Evolutionary conservation across 2,888 invertebrate species (phyloP), one percentile per base, ranked within the genome.

Genomic region (Ommatoiulus sabulosus): DNA sequence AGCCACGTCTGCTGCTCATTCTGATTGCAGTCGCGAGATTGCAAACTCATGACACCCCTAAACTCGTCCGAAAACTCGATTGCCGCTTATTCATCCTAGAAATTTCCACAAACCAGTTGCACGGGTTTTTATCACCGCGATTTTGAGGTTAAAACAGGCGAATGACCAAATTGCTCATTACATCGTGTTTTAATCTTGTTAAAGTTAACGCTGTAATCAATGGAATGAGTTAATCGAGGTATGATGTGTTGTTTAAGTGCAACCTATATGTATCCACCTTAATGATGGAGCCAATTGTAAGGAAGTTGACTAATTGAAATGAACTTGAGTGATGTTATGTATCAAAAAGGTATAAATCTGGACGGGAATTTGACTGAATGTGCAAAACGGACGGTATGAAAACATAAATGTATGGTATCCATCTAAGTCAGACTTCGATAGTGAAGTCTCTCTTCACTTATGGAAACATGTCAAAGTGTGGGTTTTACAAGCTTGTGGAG

Each of bases 311-410:
- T 72, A 8, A 72, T 72, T 8, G 72, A 24, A 72, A 8, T 43
- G 15, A 43, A 43, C 3, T 80, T 24, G 80, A 7, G 17, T 20
- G 20, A 63, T 63, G 63, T 43, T 15, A 35, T 8, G 80, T 80
- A 80, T 80, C 80, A 80, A 35, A 80, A 80, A 80, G 80, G 80
- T 80, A 80, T 80, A 80, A 43, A 43, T 15, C 35, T 80, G 24
- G 72, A 80, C 80, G 35, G 35, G 35, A 80, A 24, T 72, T 63
- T 63, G 63, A 20, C 63, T 20, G n/a, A 6, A n/a, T 63, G n/a
- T 35, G 35, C 35, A 35, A 35, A 35, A 35, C 35, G 35, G 35
- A 35, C 35, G 2, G 35, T 35, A 72, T 24, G 24, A 24, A 10
- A 72, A 80, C 24, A 35, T 35, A 1, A 35, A 35, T 35, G 35